A percentile compares a stretch with the other conserved stretches of the same genome.
Conservation (phyloP, 2,113 vertebrate genomes). For the Laticauda laticaudata region DNA sequence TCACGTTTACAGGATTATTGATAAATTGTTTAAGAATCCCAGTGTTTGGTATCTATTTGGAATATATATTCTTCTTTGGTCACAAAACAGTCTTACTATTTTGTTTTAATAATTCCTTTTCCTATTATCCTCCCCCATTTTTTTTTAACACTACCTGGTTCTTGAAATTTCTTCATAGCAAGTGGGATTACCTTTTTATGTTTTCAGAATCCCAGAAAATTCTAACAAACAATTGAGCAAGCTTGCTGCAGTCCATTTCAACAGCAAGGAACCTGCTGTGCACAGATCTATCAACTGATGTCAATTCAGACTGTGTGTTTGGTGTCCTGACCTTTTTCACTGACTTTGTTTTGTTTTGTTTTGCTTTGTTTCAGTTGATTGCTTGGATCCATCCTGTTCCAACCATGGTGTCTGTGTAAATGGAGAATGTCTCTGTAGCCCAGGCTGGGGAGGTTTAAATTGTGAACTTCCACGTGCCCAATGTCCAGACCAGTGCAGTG, state of each 20-base stretch:
- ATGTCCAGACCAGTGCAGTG: constrained; percentile 96
- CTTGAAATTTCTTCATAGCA: constrained; percentile 4
- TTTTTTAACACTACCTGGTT: neutral
- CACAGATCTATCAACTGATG: rapidly evolving
- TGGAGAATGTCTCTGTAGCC: constrained; percentile 95
- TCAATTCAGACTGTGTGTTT: rapidly evolving
- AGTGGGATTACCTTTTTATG: neutral
- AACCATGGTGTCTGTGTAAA: constrained; percentile 94
- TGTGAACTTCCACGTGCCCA: constrained; percentile 92
- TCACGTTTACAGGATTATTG: neutral
- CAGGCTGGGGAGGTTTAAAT: constrained; percentile 93
- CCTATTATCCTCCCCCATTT: neutral
- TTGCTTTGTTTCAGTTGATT: constrained; percentile 79
- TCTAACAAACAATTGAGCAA: neutral
- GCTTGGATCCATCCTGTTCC: constrained; percentile 93
- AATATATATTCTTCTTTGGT: neutral
- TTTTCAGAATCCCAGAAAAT: constrained; percentile 12
- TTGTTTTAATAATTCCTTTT: neutral
- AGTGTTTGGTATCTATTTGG: neutral
- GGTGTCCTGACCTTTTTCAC: neutral
- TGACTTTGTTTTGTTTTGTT: neutral
- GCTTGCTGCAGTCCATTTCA: neutral
- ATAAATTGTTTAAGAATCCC: neutral
- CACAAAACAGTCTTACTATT: neutral
- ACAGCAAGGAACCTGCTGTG: rapidly evolving